These are phyloP conservation scores for Drosophila bifasciata DNA, from an alignment of 1,140 invertebrate genomes.

Conservation along the genomic window DNA sequence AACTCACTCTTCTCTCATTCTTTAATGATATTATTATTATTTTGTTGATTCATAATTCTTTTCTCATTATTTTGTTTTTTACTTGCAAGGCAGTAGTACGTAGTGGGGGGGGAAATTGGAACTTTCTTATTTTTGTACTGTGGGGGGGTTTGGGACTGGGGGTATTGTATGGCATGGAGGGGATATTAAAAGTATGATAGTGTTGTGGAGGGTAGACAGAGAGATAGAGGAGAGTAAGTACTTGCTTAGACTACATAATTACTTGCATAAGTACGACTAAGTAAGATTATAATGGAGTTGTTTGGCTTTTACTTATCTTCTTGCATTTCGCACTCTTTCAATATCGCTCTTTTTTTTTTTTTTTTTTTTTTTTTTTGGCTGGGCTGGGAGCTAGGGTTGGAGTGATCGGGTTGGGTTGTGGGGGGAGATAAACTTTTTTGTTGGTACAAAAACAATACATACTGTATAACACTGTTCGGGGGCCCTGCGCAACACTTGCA, in stretches of 20 bases:
- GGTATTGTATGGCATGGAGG: slow-evolving; percentile 43
- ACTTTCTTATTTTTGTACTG: slow-evolving; percentile 34
- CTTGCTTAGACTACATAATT: slow-evolving; percentile 78
- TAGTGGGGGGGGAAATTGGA: slow-evolving; percentile 41
- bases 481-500: slow-evolving; percentile 67
- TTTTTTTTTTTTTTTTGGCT: slow-evolving; percentile 3
- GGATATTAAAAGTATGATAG: slow-evolving; percentile 3
- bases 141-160: slow-evolving; percentile 20
- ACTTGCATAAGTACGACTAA: slow-evolving; percentile 71
- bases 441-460: slow-evolving; percentile 71
- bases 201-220: slow-evolving; percentile 22
- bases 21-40: background rate
- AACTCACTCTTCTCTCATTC: slow-evolving; percentile 51
- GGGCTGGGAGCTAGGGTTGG: background rate
- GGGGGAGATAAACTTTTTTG: slow-evolving; percentile 57
- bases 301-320: slow-evolving; percentile 77
- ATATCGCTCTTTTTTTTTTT: slow-evolving; percentile 33
- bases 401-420: slow-evolving; percentile 38
- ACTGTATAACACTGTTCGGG: slow-evolving; percentile 59
- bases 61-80: slow-evolving; percentile 43
- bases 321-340: slow-evolving; percentile 23
- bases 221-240: slow-evolving; percentile 46
- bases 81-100: slow-evolving; percentile 79
- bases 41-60: slow-evolving; percentile 19
- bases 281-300: slow-evolving; percentile 65